Evolutionary conservation across 1,140 invertebrate genomes (phyloP), one percentile per base, ranked within the genome.

Genomic region (Latrodectus geometricus): DNA sequence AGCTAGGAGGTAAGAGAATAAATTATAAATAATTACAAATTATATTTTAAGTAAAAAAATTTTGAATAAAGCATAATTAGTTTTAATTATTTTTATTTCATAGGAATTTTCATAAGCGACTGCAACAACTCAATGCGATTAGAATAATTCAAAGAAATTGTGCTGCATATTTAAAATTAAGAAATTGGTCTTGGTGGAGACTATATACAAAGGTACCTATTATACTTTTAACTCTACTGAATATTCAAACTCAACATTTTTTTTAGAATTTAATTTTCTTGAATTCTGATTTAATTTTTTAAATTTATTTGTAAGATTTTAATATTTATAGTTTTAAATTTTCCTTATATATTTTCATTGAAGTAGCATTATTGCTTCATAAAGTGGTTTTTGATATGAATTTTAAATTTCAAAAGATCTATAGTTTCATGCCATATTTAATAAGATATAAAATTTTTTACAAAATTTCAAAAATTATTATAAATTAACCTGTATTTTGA

Each of bases 101-200:
- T 65, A 94, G 97, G 88, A 98, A 99, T 91, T 99, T 98, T 92
- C 96, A 98, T 90, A 99, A 98, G 91, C 94, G 98, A 50, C 92
- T 99, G 77, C 98, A 99, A 91, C 98, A 99, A 91, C 92, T 99
- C 14, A 99, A 99, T 91, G 99, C 99, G n/a, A 99, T 99, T 89
- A 94, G 98, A 68, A 99, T 99, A 73, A 98, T 99, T 89, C 99
- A 99, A 92, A 94, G 99, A 88, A 99, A 99, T 92, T 99, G 98
- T 92, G 95, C 97, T 17, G 98, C 99, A 9, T 99, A 99, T 90
- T 92, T 99, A 54, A 99, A 99, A 91, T 92, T 99, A 7, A 94
- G 98, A 69, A 99, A 99, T 91, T 99, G 98, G 98, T 96, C 98
- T 90, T 99, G 98, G 98, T 99, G 98, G 98, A 92, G 98, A 89